A percentile compares a stretch with the other conserved stretches of the same genome.
Evolutionary conservation across 64 coral and sea anemone species (phyloP).

Genomic region (Hydrozoanthus tunicans): DNA sequence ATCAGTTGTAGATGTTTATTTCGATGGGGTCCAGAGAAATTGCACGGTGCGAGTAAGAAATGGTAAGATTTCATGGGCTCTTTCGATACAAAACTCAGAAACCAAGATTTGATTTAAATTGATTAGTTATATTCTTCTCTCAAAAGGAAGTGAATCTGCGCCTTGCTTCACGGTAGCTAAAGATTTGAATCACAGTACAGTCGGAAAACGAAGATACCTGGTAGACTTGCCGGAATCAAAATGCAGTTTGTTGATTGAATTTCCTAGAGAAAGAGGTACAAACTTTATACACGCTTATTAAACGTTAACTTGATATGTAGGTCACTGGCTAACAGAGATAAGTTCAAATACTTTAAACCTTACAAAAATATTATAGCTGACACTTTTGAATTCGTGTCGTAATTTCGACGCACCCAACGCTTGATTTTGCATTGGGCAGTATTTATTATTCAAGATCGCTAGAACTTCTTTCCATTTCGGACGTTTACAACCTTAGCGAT

Average conservation of each 20-base stretch:
- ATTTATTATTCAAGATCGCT: no score
- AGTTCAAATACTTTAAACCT: neutral
- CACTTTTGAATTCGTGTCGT: neutral
- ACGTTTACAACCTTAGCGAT: no score
- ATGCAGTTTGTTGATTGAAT: constrained; percentile 40
- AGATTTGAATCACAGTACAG: constrained; percentile 44
- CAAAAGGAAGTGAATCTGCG: constrained; percentile 18
- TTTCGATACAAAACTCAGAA: neutral
- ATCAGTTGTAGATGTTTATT: constrained; percentile 41
- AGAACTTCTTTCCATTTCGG: no score
- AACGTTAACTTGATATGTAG: no score
- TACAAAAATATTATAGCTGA: neutral
- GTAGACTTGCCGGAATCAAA: constrained; percentile 45
- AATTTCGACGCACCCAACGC: no score
- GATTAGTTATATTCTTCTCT: neutral
- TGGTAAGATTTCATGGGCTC: neutral
- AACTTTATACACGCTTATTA: neutral
- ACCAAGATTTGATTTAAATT: neutral
- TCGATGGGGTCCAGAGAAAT: constrained; percentile 8
- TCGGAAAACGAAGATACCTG: constrained; percentile 37
- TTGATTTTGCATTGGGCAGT: no score
- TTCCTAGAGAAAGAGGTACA: constrained; percentile 48
- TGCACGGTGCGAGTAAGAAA: constrained; percentile 52
- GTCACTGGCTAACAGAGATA: neutral
- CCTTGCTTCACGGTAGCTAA: constrained; percentile 46